A percentile compares a stretch with the other conserved stretches of the same genome.
Conservation (phyloP, 2,797 vertebrate genomes). For the Pseudopleuronectes americanus region DNA sequence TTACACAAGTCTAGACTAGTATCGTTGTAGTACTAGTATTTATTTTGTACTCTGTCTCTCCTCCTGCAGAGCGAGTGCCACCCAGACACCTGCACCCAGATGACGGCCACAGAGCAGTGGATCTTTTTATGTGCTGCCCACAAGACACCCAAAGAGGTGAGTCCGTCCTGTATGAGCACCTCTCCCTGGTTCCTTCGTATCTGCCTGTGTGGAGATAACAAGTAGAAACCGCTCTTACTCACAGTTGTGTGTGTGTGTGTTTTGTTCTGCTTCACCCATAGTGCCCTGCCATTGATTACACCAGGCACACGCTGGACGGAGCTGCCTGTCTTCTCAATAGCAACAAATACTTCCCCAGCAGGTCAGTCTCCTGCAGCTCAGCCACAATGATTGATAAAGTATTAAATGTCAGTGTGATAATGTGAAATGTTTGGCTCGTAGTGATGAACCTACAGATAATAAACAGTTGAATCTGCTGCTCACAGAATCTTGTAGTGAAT, state of each 20-base stretch:
- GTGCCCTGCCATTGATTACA: slow-evolving; percentile 99
- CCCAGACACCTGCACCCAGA: slow-evolving; percentile 98
- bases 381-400: not conserved
- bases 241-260: not conserved
- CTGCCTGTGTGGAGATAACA: not conserved
- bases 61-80: slow-evolving; percentile 93
- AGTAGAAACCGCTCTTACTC: not conserved
- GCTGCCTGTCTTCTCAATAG: slow-evolving; percentile 99
- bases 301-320: slow-evolving; percentile 98
- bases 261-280: slow-evolving; percentile 64
- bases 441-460: not conserved
- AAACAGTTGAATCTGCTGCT: not conserved
- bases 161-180: not conserved
- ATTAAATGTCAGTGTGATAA: not conserved
- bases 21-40: too few relatives aligned
- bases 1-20: too few relatives aligned
- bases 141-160: slow-evolving; percentile 99
- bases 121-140: slow-evolving; percentile 99
- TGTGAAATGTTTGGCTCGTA: not conserved
- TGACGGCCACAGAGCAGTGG: slow-evolving; percentile 99
- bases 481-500: too few relatives aligned
- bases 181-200: too few relatives aligned
- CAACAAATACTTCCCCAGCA: slow-evolving; percentile 99
- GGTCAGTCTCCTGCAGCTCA: slow-evolving; percentile 81
- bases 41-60: slow-evolving; percentile 8